phyloP scores from a whole-genome alignment of 2,888 invertebrate species.

The Epirrhoe tristata region DNA sequence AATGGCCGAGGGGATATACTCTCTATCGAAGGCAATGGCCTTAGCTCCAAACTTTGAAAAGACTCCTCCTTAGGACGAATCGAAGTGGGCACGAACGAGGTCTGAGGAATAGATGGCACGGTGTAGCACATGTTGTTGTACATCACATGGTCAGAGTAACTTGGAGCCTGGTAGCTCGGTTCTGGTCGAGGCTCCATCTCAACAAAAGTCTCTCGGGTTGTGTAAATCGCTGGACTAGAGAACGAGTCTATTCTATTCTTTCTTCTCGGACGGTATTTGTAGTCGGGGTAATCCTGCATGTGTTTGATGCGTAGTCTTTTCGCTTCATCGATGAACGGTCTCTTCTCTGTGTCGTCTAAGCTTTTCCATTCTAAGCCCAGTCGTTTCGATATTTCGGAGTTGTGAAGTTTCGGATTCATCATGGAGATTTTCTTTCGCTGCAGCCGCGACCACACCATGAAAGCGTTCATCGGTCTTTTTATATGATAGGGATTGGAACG shows the following conservation, averaged over 20 bases:
- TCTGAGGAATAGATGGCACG: slow-evolving; percentile 69
- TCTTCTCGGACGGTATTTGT: slow-evolving; percentile 88
- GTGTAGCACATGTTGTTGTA: slow-evolving; percentile 79
- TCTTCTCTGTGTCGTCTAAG: slow-evolving; percentile 90
- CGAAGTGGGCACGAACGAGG: slow-evolving; percentile 63
- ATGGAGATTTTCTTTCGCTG: slow-evolving; percentile 94
- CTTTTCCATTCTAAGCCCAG: slow-evolving; percentile 95
- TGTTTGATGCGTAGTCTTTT: slow-evolving; percentile 90
- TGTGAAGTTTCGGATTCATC: slow-evolving; percentile 92
- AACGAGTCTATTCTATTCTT: slow-evolving; percentile 83
- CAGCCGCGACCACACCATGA: slow-evolving; percentile 98
- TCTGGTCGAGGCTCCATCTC: slow-evolving; percentile 75
- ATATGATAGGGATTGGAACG: slow-evolving; percentile 89
- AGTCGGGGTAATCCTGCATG: slow-evolving; percentile 90
- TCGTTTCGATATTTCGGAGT: slow-evolving; percentile 92
- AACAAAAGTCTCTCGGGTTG: slow-evolving; percentile 66
- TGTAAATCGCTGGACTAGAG: slow-evolving; percentile 62
- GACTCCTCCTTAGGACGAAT: slow-evolving; percentile 72
- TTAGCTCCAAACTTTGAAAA: slow-evolving; percentile 66
- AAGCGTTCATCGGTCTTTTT: slow-evolving; percentile 99
- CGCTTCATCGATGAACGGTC: slow-evolving; percentile 96
- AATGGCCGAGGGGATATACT: slow-evolving; percentile 79
- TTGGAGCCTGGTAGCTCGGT: slow-evolving; percentile 66
- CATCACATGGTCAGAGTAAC: slow-evolving; percentile 73
- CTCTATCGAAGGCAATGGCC: slow-evolving; percentile 80